A percentile compares a stretch with the other conserved stretches of the same genome.
Evolutionary conservation across 2,888 invertebrate genomes (phyloP).

Genomic region (Zygothrica quintamaculata): DNA sequence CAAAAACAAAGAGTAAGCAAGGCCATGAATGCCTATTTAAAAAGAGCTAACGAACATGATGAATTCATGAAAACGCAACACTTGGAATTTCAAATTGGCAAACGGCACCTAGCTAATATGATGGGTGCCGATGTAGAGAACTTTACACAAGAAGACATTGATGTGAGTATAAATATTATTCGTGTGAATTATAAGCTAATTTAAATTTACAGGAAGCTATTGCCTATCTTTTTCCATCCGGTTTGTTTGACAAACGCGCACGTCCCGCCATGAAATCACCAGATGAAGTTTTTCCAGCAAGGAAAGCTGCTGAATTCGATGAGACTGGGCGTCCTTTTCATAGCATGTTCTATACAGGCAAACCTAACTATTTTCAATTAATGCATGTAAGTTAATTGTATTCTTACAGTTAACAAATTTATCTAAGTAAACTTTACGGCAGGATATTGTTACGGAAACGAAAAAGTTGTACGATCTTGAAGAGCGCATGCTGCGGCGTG

Average conservation of each 20-base stretch:
- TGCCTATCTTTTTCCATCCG: conserved; percentile 97
- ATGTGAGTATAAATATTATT: conserved; percentile 86
- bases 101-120: conserved; percentile 98
- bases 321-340: conserved; percentile 95
- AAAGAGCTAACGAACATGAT: conserved; percentile 92
- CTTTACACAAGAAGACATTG: conserved; percentile 94
- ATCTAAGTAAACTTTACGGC: conserved; percentile 1
- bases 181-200: background rate
- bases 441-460: conserved; percentile 90
- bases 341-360: conserved; percentile 95
- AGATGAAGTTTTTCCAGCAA: conserved; percentile 91
- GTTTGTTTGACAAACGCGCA: conserved; percentile 92
- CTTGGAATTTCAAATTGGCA: conserved; percentile 94
- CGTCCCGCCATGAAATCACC: conserved; percentile 96
- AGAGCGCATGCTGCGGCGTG: conserved; percentile 88
- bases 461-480: conserved; percentile 89
- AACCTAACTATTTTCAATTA: conserved; percentile 92
- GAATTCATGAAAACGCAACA: conserved; percentile 92
- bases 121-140: conserved; percentile 97
- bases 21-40: conserved; percentile 95
- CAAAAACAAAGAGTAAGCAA: conserved; percentile 89
- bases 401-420: background rate
- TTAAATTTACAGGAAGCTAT: conserved; percentile 89
- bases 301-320: conserved; percentile 96
- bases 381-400: conserved; percentile 88